Evolutionary conservation across 2,113 vertebrate genomes (phyloP).

Genomic region (Lasiurus borealis): DNA sequence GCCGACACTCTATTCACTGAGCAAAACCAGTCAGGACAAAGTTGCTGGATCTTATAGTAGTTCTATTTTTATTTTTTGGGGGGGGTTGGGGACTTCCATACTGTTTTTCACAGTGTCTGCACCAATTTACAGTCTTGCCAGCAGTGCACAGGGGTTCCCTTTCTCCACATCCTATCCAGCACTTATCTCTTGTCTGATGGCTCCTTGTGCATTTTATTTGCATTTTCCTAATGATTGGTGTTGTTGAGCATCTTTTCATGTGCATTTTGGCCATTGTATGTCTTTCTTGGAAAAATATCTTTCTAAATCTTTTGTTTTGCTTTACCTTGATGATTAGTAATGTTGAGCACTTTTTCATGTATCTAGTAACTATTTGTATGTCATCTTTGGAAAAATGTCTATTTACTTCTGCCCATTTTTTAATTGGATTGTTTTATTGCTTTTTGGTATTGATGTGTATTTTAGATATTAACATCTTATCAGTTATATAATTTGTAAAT

Average conservation of each 20-base stretch:
- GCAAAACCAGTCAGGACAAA: too few relatives aligned
- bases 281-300: conserved; percentile 1
- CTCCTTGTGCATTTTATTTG: conserved; percentile 4
- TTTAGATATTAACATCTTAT: neutral
- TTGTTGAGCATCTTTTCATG: neutral
- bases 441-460: neutral
- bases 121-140: neutral
- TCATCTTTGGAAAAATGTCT: conserved; percentile 11
- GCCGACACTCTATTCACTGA: too few relatives aligned
- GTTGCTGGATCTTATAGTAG: neutral
- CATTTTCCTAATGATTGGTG: neutral
- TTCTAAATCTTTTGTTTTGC: neutral
- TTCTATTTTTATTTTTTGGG: neutral
- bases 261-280: neutral
- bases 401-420: neutral
- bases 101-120: neutral
- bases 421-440: neutral
- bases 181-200: neutral
- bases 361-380: neutral
- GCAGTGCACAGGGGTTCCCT: neutral
- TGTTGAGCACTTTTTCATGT: neutral
- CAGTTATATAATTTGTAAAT: neutral
- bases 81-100: neutral
- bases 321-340: neutral
- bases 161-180: neutral